phyloP scores from a whole-genome alignment of 2,113 vertebrate genomes.

The Rhombomys opimus region DNA sequence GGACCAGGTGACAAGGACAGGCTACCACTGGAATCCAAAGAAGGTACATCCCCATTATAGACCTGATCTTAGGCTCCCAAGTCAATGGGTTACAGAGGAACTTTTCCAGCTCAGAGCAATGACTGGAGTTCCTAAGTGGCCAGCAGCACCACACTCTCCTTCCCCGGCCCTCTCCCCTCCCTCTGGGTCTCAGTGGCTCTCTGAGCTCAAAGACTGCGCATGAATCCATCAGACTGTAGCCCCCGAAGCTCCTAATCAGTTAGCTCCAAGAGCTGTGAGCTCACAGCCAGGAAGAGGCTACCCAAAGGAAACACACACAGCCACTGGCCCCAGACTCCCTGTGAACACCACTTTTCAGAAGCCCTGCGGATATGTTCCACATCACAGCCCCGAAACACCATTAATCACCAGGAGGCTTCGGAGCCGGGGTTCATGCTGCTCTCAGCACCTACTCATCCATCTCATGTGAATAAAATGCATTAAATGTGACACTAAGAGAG shows the following conservation, averaged over 20 bases:
- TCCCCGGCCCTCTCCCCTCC: neutral
- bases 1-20: constrained; percentile 18
- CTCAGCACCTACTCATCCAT: neutral
- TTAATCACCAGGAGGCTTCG: neutral
- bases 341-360: neutral
- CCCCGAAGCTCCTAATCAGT: constrained; percentile 28
- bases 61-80: neutral
- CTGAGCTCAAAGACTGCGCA: constrained; percentile 61
- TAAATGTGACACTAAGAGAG: neutral
- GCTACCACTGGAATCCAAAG: neutral
- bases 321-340: neutral
- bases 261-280: neutral
- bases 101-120: constrained; percentile 1
- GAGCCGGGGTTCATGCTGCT: neutral
- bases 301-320: neutral
- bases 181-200: neutral
- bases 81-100: constrained; percentile 52
- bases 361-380: neutral
- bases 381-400: neutral
- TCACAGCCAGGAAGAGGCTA: neutral
- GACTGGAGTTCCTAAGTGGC: constrained; percentile 64
- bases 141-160: neutral
- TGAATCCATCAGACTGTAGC: constrained; percentile 63
- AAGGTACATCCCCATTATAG: neutral
- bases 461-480: neutral